These are phyloP conservation scores for Dinothrombium tinctorium DNA, from an alignment of 1,140 invertebrate species.

Conservation along the genomic window DNA sequence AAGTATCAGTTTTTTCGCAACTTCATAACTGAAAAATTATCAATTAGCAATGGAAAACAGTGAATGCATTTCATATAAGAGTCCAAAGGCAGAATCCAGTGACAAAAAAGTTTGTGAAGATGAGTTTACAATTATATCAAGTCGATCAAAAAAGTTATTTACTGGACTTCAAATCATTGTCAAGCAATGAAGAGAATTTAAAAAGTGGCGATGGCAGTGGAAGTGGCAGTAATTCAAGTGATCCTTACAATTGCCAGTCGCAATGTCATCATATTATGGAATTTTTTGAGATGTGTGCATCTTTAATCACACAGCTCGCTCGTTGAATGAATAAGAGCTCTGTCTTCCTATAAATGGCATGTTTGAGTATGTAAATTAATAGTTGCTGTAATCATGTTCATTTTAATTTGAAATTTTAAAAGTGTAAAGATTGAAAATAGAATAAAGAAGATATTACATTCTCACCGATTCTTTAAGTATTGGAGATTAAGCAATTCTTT, in stretches of 20 bases:
- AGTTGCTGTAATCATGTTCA: no score
- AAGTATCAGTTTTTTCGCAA: conserved; percentile 21
- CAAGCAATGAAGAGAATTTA: conserved; percentile 13
- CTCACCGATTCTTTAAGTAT: no score
- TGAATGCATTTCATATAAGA: conserved; percentile 67
- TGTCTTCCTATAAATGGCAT: no score
- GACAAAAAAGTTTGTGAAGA: conserved; percentile 59
- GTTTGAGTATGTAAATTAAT: no score
- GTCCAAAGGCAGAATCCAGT: conserved; percentile 66
- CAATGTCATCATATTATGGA: conserved; percentile 86
- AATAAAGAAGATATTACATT: no score
- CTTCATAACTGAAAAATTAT: conserved; percentile 4
- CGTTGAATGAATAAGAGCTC: conserved; percentile 37
- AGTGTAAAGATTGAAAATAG: no score
- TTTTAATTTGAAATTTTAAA: no score
- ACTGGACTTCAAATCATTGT: conserved; percentile 63
- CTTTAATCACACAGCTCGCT: conserved; percentile 86
- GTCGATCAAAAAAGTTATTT: conserved; percentile 94
- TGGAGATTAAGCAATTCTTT: no score
- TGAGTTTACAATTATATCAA: conserved; percentile 95
- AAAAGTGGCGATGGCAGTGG: not conserved
- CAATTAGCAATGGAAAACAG: conserved; percentile 78
- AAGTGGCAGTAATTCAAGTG: not conserved
- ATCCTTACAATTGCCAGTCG: conserved; percentile 13
- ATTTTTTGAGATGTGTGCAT: conserved; percentile 99